Base-by-base conservation (phyloP, 2,888 invertebrate species). In the Prenolepis imparis region DNA sequence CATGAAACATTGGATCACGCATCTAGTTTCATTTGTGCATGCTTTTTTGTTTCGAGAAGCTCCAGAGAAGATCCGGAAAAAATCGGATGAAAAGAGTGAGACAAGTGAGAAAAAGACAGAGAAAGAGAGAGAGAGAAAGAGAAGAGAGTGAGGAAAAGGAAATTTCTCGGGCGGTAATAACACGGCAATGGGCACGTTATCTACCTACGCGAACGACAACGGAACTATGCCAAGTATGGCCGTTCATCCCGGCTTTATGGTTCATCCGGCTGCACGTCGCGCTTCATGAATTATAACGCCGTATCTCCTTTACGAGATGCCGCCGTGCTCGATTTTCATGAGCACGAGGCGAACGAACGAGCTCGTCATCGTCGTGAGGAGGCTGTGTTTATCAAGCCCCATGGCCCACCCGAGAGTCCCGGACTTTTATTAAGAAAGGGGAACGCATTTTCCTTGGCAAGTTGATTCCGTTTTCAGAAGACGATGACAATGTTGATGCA, bases 141-240 rank as follows among this genome's bases (percentile, higher is more conserved):
- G n/a, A n/a, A n/a, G n/a, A n/a, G n/a, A n/a, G n/a, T n/a, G n/a
- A n/a, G n/a, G n/a, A 12, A 63, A 61, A 15, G 64, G 18, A 55
- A 78, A 86, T 86, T 84, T 88, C 82, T 84, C 82, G 63, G 75
- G 48, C 61, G 39, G 81, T 85, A 87, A 87, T 88, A 89, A 86
- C 82, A 66, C 36, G 84, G 84, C 83, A 87, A 87, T 77, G 83
- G 70, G 83, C 72, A 86, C 83, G 86, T 85, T 82, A 83, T 84
- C 73, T 41, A 63, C 67, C 81, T 82, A 82, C 75, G 59, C 66
- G 57, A 84, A 78, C 83, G 78, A 63, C 83, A 83, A 86, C 74
- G 86, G 85, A 90, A 88, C 87, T 86, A 86, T 87, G 88, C 89
- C 86, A 88, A 87, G 87, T 85, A 90, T 81, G 84, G 70, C 73